Base-by-base conservation (phyloP, 2,113 vertebrate species). In the Neopipo cinnamomea region DNA sequence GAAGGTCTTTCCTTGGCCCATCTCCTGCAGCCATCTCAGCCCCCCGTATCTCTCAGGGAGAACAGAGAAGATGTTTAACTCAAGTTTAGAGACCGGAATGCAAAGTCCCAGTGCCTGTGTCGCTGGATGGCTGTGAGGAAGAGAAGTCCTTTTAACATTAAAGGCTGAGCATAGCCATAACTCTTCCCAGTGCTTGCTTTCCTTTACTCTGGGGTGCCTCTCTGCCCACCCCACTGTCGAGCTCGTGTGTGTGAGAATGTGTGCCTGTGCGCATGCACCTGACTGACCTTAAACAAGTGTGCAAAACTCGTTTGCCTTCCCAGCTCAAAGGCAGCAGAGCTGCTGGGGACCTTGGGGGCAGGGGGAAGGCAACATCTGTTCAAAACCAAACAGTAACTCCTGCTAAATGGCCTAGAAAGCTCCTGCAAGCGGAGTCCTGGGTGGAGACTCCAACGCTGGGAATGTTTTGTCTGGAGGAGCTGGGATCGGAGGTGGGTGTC, bases 381-480 rank as follows among this genome's bases (percentile, higher is more conserved):
- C 97, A 97, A 98, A 98, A 98, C 97, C 98, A 98, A 98, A 98
- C 98, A 98, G 86, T 96, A 97, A 97, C 98, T 98, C 97, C 89
- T 98, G 98, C 97, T 98, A 98, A 98, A 98, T 98, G 98, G 97
- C 96, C 97, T 98, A 98, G 98, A 98, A 98, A 98, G 93, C 97
- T 97, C 97, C 95, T 97, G 95, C 18, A 31, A 97, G 97, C 37
- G 5, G 90, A 96, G 94, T 98, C 97, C 96, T 85, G 97, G 97
- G 97, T 97, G 92, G 97, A 97, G 96, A 96, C 95, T 97, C 94
- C 92, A 97, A 7, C 0, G 70, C 91, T 96, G 97, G 97, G 98
- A 98, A 98, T 98, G 98, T 98, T 98, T 98, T 98, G 98, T 98
- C 98, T 98, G 98, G 97, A 91, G 95, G 94, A 96, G 90, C 97